Evolutionary conservation across 2,113 vertebrate genomes (phyloP).

Genomic region (Oenanthe oenanthe): DNA sequence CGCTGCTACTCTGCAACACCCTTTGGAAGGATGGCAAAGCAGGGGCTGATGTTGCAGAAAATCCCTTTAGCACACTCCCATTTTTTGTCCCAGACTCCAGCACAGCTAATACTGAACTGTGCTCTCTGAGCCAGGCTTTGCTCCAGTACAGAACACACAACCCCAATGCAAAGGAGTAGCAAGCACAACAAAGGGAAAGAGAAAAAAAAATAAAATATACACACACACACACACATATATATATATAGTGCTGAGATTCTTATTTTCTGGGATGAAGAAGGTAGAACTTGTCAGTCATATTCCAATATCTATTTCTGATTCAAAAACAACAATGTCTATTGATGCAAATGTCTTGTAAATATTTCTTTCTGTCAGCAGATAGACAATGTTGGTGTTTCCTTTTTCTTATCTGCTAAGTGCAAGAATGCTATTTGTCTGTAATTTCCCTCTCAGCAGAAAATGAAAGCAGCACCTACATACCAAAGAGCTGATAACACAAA

Average conservation of each 20-base stretch:
- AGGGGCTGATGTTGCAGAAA: background rate
- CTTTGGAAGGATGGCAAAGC: background rate
- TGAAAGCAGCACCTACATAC: background rate
- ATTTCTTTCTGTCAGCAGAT: background rate
- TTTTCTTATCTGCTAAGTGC: background rate
- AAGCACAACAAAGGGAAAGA: background rate
- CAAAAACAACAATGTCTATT: background rate
- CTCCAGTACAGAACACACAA: background rate
- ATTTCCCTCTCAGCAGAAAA: background rate
- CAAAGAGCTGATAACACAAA: background rate
- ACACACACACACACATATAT: background rate
- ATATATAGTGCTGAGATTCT: background rate
- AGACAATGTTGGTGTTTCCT: background rate
- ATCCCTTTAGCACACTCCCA: rapidly evolving
- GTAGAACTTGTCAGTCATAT: background rate
- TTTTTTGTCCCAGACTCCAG: background rate
- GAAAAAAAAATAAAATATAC: too few species aligned
- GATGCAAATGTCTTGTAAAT: background rate
- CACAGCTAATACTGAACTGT: background rate
- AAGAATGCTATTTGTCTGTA: background rate
- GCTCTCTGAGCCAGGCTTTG: background rate
- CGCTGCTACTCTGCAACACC: background rate
- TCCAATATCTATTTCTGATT: background rate
- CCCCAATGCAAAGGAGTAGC: background rate
- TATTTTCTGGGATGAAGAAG: background rate